Evolutionary conservation across 2,113 vertebrate genomes (phyloP).

Genomic region (Atlantisia rogersi): DNA sequence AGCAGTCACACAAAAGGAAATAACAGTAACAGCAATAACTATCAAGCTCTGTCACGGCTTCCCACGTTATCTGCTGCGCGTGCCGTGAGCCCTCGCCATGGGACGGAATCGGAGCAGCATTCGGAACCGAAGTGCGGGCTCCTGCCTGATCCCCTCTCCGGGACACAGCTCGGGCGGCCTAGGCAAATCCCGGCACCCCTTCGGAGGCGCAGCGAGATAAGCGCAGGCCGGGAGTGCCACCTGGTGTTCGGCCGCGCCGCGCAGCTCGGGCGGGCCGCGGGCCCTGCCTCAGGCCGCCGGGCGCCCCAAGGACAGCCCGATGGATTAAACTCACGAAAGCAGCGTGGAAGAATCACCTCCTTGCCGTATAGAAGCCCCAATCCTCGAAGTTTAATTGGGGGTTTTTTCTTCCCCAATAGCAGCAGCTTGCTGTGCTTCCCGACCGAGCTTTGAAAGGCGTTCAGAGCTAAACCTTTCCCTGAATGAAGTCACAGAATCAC

Average conservation of each 20-base stretch:
- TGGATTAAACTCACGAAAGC: no score
- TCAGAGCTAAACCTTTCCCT: background rate
- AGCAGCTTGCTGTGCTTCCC: background rate
- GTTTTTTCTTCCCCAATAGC: background rate
- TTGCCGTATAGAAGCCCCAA: background rate
- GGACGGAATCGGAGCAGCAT: fast-evolving
- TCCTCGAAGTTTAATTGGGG: no score
- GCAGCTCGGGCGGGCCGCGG: no score
- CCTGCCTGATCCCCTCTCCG: fast-evolving
- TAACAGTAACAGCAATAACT: background rate
- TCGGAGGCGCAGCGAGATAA: background rate
- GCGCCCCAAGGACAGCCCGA: no score
- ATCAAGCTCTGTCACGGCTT: background rate
- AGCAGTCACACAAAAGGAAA: background rate
- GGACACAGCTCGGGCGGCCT: no score
- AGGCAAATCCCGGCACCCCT: background rate
- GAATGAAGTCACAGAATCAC: background rate
- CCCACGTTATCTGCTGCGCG: background rate
- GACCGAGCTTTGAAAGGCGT: background rate
- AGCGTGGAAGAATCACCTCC: no score
- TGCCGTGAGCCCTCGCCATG: fast-evolving
- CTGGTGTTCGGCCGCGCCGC: no score
- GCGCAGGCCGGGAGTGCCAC: no score
- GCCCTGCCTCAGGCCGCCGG: no score
- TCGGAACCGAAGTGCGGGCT: background rate